These are phyloP conservation scores for Mythimna impura DNA, from an alignment of 2,888 invertebrate species.

Conservation along the genomic window DNA sequence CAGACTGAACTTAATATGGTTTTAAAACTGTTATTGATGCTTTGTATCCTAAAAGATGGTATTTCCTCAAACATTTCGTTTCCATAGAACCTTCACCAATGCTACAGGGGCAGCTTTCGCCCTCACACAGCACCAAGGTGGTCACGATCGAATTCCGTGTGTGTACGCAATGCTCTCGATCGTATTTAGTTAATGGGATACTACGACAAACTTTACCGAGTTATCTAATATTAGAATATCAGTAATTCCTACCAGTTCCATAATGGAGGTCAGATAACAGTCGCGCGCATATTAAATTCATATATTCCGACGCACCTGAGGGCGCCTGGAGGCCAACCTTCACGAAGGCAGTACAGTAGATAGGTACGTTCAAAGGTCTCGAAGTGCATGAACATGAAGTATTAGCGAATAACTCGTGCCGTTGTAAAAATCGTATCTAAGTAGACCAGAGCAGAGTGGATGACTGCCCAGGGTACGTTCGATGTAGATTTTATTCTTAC, in stretches of 20 bases:
- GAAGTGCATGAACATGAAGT: neutral
- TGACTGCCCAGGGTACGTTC: neutral
- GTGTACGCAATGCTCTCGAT: neutral
- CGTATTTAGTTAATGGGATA: neutral
- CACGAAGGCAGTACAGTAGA: neutral
- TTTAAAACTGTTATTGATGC: neutral
- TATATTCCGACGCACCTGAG: neutral
- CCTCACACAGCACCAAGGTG: neutral
- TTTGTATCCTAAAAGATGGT: neutral
- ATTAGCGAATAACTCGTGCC: neutral
- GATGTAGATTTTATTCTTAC: neutral
- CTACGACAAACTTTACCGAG: neutral
- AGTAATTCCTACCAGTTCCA: neutral
- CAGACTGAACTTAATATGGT: neutral
- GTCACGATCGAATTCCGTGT: no score
- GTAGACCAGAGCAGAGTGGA: no score
- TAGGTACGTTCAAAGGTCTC: neutral
- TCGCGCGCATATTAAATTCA: neutral
- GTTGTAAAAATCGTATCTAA: no score
- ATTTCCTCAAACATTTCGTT: neutral
- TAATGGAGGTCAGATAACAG: constrained; percentile 5
- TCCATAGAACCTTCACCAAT: neutral
- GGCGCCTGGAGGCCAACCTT: neutral
- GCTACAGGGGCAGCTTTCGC: neutral
- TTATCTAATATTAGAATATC: constrained; percentile 1